A percentile compares a stretch with the other conserved stretches of the same genome.
These are phyloP conservation scores for Hemaris fuciformis DNA, from an alignment of 2,888 invertebrate species.

Conservation along the genomic window DNA sequence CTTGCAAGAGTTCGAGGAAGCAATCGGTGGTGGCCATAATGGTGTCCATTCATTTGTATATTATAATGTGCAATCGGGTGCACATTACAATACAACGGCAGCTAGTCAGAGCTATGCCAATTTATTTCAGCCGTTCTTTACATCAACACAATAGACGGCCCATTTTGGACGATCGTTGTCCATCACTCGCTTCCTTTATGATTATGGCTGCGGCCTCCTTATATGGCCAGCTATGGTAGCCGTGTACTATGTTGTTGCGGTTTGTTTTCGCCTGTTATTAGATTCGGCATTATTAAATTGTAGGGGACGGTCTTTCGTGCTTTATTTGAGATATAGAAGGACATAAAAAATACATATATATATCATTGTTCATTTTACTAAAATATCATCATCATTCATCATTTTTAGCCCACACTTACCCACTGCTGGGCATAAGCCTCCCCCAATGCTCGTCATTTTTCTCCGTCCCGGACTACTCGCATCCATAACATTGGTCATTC, in stretches of 20 bases:
- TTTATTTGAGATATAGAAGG: too few relatives aligned
- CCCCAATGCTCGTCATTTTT: too few relatives aligned
- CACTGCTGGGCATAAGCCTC: too few relatives aligned
- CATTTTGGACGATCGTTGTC: conserved; percentile 4
- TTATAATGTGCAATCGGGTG: conserved; percentile 3
- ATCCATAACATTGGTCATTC: too few relatives aligned
- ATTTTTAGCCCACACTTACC: too few relatives aligned
- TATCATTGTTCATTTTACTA: too few relatives aligned
- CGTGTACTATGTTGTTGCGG: conserved; percentile 13
- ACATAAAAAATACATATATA: too few relatives aligned
- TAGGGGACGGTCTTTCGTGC: background rate
- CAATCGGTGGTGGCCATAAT: background rate
- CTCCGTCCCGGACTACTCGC: too few relatives aligned
- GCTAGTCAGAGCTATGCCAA: conserved; percentile 1
- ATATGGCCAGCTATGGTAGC: background rate
- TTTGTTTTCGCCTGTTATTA: conserved; percentile 12
- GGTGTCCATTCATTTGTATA: conserved; percentile 5
- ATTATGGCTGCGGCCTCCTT: background rate
- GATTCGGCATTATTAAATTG: background rate
- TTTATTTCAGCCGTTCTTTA: background rate
- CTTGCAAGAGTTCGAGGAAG: background rate
- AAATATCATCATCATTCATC: too few relatives aligned
- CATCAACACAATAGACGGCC: conserved; percentile 8
- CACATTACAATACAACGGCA: conserved; percentile 10
- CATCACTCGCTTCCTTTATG: conserved; percentile 14